Percentiles rank a stretch among this genome's conserved stretches.
Evolutionary conservation across 2,797 vertebrate genomes (phyloP).

Genomic region (Natrix natrix): DNA sequence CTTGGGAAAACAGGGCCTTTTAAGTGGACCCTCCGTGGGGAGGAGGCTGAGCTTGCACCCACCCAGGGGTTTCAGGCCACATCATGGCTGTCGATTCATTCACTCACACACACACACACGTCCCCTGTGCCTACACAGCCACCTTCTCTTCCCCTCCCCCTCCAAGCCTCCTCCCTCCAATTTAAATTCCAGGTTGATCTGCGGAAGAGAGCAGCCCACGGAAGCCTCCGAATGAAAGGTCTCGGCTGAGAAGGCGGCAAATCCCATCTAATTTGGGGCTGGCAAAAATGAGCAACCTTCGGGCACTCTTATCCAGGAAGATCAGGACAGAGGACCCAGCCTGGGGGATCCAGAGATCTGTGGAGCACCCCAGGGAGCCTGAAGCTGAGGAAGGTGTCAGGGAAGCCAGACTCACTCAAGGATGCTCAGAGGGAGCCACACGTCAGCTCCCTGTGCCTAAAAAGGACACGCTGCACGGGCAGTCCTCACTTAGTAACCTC

Average conservation of each 20-base stretch:
- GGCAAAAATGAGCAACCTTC: background rate
- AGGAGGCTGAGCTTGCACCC: background rate
- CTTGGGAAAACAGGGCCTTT: no score
- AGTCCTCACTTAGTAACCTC: background rate
- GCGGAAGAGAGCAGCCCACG: background rate
- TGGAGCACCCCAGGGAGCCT: background rate
- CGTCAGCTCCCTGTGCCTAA: background rate
- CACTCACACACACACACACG: no score
- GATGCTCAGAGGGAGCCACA: background rate
- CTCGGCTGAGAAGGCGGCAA: background rate
- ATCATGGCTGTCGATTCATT: background rate
- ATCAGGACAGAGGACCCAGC: no score
- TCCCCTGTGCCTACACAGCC: background rate
- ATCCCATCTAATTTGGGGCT: background rate
- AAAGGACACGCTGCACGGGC: background rate
- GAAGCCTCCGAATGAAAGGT: background rate
- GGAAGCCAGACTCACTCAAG: background rate
- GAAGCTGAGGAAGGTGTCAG: background rate
- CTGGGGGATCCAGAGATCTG: no score
- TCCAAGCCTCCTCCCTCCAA: background rate
- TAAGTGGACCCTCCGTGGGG: no score
- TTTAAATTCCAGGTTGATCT: background rate
- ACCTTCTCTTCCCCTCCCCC: background rate
- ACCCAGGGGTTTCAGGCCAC: background rate
- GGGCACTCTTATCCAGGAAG: background rate